Evolutionary conservation across 2,888 invertebrate genomes (phyloP).

Genomic region (Gerris lacustris): DNA sequence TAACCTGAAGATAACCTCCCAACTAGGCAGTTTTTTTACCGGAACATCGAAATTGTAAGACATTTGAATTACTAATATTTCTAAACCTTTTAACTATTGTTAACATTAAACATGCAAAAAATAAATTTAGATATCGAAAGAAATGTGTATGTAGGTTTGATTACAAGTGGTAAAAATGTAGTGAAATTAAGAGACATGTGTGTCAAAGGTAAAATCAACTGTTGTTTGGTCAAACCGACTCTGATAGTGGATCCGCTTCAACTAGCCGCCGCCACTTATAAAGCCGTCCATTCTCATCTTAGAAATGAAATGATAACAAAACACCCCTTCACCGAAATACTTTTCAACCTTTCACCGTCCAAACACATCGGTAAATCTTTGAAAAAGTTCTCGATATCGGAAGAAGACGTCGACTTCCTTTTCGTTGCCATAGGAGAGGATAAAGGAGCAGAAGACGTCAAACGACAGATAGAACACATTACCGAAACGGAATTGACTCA

Average conservation of each 20-base stretch:
- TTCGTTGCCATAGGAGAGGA: background rate
- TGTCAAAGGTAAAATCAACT: background rate
- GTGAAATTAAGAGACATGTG: too few species aligned
- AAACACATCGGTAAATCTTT: background rate
- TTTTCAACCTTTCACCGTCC: background rate
- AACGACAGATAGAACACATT: background rate
- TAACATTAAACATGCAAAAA: too few species aligned
- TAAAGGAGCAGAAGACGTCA: background rate
- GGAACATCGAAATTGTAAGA: too few species aligned
- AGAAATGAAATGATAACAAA: background rate
- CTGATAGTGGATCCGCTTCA: background rate
- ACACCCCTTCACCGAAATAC: background rate
- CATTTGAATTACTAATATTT: too few species aligned
- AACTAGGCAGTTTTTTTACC: too few species aligned
- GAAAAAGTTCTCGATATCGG: background rate
- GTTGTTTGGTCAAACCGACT: background rate
- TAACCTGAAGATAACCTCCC: too few species aligned
- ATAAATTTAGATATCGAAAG: too few species aligned
- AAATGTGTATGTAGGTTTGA: too few species aligned
- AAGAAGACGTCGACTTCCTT: background rate
- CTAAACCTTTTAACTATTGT: too few species aligned
- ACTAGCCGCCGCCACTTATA: background rate
- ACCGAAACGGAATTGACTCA: background rate
- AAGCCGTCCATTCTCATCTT: background rate
- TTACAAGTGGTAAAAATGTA: too few species aligned